phyloP scores from a whole-genome alignment of 2,113 vertebrate genomes.

The Arvicanthis niloticus region DNA sequence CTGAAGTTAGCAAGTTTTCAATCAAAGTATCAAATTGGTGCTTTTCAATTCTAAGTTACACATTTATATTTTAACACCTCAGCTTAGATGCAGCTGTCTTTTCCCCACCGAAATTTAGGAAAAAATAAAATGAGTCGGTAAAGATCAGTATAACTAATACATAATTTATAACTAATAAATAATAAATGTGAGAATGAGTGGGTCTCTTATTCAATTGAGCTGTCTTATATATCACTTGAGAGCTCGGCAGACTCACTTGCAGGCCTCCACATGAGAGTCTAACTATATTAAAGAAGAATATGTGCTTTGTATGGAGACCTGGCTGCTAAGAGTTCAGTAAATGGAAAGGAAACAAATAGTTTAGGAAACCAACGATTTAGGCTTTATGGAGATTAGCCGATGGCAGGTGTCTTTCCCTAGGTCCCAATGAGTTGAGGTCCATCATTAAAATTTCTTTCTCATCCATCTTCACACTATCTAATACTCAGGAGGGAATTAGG shows the following conservation, averaged over 20 bases:
- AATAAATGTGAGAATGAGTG: neutral
- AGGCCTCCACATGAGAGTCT: neutral
- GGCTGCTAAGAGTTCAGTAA: neutral
- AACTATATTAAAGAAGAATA: neutral
- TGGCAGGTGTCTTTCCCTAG: neutral
- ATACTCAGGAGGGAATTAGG: neutral
- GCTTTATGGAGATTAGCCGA: neutral
- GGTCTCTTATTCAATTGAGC: neutral
- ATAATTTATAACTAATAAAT: conserved; percentile 33
- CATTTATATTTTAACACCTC: conserved; percentile 44
- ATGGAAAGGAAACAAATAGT: neutral
- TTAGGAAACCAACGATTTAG: too few relatives aligned
- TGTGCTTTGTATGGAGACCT: neutral
- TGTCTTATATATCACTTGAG: neutral
- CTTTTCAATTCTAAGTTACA: conserved; percentile 18
- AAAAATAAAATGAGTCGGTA: neutral
- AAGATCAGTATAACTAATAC: neutral
- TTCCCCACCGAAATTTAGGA: conserved; percentile 24
- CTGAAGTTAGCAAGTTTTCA: conserved; percentile 21
- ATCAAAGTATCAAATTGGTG: neutral
- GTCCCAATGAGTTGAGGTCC: neutral
- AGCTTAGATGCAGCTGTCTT: conserved; percentile 7
- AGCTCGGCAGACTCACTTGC: neutral
- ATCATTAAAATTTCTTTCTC: neutral
- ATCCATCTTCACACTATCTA: neutral